Evolutionary conservation across 2,797 vertebrate species (phyloP), one percentile per base, ranked within the genome.

Genomic region (Botia almorhae): DNA sequence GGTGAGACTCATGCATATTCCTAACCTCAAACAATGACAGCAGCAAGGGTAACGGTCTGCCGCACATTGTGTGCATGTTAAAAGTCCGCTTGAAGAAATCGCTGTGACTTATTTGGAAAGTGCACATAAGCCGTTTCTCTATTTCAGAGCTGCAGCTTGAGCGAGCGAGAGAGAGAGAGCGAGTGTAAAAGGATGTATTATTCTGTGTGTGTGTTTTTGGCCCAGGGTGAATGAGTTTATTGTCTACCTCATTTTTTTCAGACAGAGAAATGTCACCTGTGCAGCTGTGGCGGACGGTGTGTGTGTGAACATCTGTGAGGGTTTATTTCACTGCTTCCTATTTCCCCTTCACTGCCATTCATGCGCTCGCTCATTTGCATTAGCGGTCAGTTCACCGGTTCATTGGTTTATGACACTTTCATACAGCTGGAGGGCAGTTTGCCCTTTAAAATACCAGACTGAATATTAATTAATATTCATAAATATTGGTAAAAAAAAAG

Each of bases 1-100:
- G 61, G 82, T 86, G 82, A 90, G 86, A 81, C 84, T 89, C 88
- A 88, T 92, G 85, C 89, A 92, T 93, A 91, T 92, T 91, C 81
- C 58, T 50, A 84, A 89, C 76, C 74, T 70, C 61, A 80, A 82
- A 58, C 74, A 81, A 55, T 78, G 74, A 81, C 67, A 72, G 23
- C 21, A 65, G 64, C 78, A 76, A 78, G 74, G 80, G 68, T 76
- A 70, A 58, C 50, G 4, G 58, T 61, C 70, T 33, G 74, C 55
- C 21, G 56, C 29, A 77, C 26, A 23, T 29, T 12, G 26, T 36
- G 10, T 69, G 63, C 68, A 64, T 51, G 74, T 70, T 69, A 51
- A 67, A 81, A 53, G 64, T 23, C 58, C 14, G 21, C 82, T 48
- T 58, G 65, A 26, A 63, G 53, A 69, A 74, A 77, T 63, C 56